Conservation (phyloP, 1,140 invertebrate species). For the Leptinotarsa texana region DNA sequence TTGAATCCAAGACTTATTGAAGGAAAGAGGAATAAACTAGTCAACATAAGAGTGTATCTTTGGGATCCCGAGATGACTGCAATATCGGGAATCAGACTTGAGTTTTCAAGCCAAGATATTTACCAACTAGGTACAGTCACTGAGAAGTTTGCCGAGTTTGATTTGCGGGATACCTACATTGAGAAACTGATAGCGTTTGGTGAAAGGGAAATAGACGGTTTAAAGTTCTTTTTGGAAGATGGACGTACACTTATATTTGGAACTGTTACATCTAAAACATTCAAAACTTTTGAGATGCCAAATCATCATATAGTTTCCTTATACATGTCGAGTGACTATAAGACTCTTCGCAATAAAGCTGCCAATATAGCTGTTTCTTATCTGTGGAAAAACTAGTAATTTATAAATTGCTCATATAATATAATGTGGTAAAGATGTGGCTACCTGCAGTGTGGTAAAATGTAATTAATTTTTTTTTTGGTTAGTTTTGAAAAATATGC, state of each 20-base stretch:
- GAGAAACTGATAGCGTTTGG: background rate
- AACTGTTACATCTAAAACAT: background rate
- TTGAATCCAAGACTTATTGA: background rate
- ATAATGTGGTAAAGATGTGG: too few species aligned
- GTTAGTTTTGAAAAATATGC: too few species aligned
- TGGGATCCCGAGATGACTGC: background rate
- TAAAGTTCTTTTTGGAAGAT: background rate
- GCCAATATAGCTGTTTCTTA: background rate
- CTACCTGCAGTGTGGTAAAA: too few species aligned
- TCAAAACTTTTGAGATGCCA: conserved; percentile 2
- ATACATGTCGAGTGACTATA: background rate
- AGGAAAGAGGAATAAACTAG: background rate
- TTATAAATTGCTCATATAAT: too few species aligned
- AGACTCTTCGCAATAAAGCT: background rate
- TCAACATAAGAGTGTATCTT: background rate
- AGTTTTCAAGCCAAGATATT: background rate
- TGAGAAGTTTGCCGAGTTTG: background rate
- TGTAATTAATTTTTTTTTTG: too few species aligned
- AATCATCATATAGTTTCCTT: background rate
- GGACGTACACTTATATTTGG: background rate
- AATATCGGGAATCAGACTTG: background rate
- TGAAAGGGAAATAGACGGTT: background rate
- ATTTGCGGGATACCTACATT: background rate
- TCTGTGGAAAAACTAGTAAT: background rate
- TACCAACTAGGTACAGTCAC: background rate